Base-by-base conservation (phyloP, 1,140 invertebrate genomes). In the Ceratoteleas bidentatus region DNA sequence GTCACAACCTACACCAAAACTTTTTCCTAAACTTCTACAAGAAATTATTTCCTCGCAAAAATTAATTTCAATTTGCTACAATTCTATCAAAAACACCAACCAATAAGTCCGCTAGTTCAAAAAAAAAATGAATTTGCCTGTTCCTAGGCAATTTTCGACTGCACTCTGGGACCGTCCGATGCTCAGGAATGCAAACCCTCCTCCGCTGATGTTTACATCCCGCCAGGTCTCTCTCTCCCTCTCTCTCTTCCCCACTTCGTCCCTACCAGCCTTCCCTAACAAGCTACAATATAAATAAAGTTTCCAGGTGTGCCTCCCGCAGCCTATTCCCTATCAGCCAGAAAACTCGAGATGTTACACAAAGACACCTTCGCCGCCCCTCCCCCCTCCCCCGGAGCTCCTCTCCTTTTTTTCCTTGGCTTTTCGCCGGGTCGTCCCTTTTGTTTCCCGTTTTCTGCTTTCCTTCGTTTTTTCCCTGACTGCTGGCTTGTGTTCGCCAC, bases 241-340 rank as follows among this genome's bases (percentile, higher is more conserved):
- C 47, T 54, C 8, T 56, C 6, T 43, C 15, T 54, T 16, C 5
- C 50, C 33, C 7, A 45, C 38, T 61, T 69, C 16, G 34, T 38
- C 53, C 61, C 45, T n/a, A 33, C 43, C 40, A 45, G 60, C 32
- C 70, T 64, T 54, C 36, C 36, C 73, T 68, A 76, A 76, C 73
- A 76, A 76, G 73, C 56, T 62, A 68, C 57, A 76, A 76, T 68
- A 76, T 76, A 76, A 76, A 76, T 62, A 76, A 76, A 76, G 73
- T 68, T 68, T 49, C 73, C 73, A 76, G 73, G 73, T 76, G 62
- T 50, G 43, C 54, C 56, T 40, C 62, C 58, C 61, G 34, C 50
- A 36, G 43, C 47, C 36, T 43, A 76, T 53, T 68, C 50, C 49
- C 73, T 47, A 68, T 68, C 62, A 76, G 34, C 15, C 45, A 64